Conservation (phyloP, 2,888 invertebrate genomes). For the Drosophila tanythrix region DNA sequence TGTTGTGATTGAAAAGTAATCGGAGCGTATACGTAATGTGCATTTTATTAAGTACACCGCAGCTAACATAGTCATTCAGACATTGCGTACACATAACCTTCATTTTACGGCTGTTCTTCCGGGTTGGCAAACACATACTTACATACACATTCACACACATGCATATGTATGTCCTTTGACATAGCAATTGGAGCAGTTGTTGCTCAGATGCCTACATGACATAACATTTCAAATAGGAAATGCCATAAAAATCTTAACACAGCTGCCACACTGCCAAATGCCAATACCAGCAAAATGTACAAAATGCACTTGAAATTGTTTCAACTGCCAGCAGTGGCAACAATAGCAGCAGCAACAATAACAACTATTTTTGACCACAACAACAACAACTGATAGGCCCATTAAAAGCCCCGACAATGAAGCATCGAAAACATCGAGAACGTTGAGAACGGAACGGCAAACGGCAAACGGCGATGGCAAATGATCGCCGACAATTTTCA, state of each 20-base stretch:
- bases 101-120: conserved; percentile 50
- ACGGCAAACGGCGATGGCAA: conserved; percentile 39
- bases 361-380: conserved; percentile 17
- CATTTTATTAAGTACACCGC: neutral
- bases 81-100: conserved; percentile 61
- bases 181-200: conserved; percentile 36
- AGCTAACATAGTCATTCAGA: conserved; percentile 2
- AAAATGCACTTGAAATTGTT: conserved; percentile 59
- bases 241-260: conserved; percentile 24
- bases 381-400: conserved; percentile 63
- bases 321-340: conserved; percentile 19
- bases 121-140: conserved; percentile 42
- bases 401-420: conserved; percentile 70
- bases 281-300: conserved; percentile 45
- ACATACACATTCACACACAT: neutral
- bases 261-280: conserved; percentile 40
- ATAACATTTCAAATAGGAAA: conserved; percentile 67
- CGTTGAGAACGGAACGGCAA: conserved; percentile 41
- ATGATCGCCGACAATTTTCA: conserved; percentile 52
- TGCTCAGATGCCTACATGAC: conserved; percentile 60
- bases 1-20: neutral
- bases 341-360: conserved; percentile 20
- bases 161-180: conserved; percentile 40
- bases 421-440: conserved; percentile 51
- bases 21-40: neutral